phyloP scores from a whole-genome alignment of 2,888 invertebrate genomes.

The Lepidonotus clava region DNA sequence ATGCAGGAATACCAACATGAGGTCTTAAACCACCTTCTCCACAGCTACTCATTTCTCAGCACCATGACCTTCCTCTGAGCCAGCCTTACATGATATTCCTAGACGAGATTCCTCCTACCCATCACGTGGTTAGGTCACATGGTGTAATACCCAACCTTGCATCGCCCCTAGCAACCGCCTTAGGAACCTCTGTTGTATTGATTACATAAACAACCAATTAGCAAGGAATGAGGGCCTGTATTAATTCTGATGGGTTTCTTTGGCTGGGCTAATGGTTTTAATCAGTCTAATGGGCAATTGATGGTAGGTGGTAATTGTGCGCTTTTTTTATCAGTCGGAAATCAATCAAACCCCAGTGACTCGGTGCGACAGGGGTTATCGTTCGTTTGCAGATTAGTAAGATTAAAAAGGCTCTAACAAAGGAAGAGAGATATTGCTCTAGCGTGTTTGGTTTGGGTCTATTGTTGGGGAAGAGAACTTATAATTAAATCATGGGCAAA shows the following conservation, averaged over 20 bases:
- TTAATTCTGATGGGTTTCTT: constrained; percentile 48
- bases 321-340: background rate
- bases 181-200: constrained; percentile 26
- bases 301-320: constrained; percentile 45
- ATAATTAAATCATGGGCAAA: constrained; percentile 23
- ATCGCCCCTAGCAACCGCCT: background rate
- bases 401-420: background rate
- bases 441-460: background rate
- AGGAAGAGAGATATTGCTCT: constrained; percentile 16
- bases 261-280: constrained; percentile 36
- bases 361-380: constrained; percentile 11
- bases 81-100: too few relatives aligned
- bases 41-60: too few relatives aligned
- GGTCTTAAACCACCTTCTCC: too few relatives aligned
- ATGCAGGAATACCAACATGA: too few relatives aligned
- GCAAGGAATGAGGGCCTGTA: constrained; percentile 11
- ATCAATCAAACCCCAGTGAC: constrained; percentile 15
- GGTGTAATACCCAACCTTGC: too few relatives aligned
- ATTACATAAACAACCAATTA: constrained; percentile 52
- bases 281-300: constrained; percentile 47
- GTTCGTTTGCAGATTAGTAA: constrained; percentile 7
- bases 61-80: too few relatives aligned
- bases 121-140: too few relatives aligned
- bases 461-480: constrained; percentile 12
- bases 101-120: too few relatives aligned